Evolutionary conservation across 2,888 invertebrate genomes (phyloP), one percentile per base, ranked within the genome.

Genomic region (Pyrgus malvae): DNA sequence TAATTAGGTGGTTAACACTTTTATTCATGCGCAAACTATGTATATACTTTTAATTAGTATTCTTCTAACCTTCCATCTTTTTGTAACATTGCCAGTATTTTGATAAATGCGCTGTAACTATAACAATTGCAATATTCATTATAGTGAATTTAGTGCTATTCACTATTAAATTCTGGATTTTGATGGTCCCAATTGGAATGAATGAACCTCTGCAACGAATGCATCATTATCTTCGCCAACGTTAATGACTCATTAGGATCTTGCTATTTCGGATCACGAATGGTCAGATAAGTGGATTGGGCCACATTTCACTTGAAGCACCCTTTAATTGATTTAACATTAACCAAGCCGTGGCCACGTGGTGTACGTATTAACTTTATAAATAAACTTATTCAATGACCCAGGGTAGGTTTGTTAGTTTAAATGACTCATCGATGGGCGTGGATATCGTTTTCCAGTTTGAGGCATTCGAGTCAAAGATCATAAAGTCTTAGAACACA

Each of bases 261-360:
- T 78, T 67, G 76, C 70, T 84, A 84, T 86, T 84, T 80, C 63
- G 64, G 76, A 70, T 66, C 73, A 72, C 74, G 75, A 86, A 86
- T 81, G 84, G 67, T 58, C 58, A 70, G 83, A 83, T 84, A 85
- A 78, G 69, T 64, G 63, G 66, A 65, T 57, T 70, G 67, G 67
- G 64, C 70, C 65, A 69, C 69, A 72, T 71, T 69, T 70, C 70
- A 69, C 58, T 56, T 60, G 62, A 57, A 66, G 59, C 57, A 63
- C 58, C 63, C 51, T 59, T 65, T 68, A 65, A 74, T 79, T 72
- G 71, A 74, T 67, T 62, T 64, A 74, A 76, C 75, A 73, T 78
- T 76, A 78, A 68, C 63, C 60, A 51, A 65, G 37, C 35, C 44
- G 35, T 37, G 45, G 53, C 53, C 53, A 53, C 37, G 51, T 51